Evolutionary conservation across 2,797 vertebrate species (phyloP).

Genomic region (Macrochelys suwanniensis): DNA sequence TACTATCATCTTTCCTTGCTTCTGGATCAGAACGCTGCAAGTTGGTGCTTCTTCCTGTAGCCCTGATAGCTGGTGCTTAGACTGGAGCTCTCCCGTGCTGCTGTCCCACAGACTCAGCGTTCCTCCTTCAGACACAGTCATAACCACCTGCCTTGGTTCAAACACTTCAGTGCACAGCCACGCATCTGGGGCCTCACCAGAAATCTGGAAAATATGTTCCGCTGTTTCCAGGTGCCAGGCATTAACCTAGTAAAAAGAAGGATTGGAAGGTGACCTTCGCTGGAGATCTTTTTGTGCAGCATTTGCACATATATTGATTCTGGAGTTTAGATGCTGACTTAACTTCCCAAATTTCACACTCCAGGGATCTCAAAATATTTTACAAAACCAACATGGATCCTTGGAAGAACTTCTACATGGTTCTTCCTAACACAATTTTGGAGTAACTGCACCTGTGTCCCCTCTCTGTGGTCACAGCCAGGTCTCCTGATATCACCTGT

Average conservation of each 20-base stretch:
- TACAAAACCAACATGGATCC: not conserved
- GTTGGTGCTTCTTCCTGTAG: constrained; percentile 36
- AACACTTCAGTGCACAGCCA: constrained; percentile 45
- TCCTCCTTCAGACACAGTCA: constrained; percentile 72
- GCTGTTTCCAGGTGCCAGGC: constrained; percentile 81
- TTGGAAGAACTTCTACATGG: not conserved
- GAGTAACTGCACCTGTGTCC: not conserved
- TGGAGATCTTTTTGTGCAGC: constrained; percentile 78
- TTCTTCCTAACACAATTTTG: not conserved
- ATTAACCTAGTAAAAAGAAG: constrained; percentile 77
- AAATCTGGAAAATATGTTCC: constrained; percentile 68
- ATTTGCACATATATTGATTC: not conserved
- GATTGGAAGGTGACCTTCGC: not conserved
- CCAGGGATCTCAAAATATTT: not conserved
- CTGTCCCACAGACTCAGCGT: constrained; percentile 76
- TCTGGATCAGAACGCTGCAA: constrained; percentile 68
- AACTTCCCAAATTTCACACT: not conserved
- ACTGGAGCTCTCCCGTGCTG: constrained; percentile 12
- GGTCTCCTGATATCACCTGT: not conserved
- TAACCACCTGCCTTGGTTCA: constrained; percentile 72
- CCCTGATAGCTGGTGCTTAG: constrained; percentile 51
- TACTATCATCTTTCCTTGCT: constrained; percentile 74
- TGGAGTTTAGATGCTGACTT: not conserved
- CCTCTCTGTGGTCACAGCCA: not conserved
- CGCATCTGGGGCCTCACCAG: constrained; percentile 12